Evolutionary conservation across 2,797 vertebrate species (phyloP), one percentile per base, ranked within the genome.

Genomic region (Arnoldichthys spilopterus): DNA sequence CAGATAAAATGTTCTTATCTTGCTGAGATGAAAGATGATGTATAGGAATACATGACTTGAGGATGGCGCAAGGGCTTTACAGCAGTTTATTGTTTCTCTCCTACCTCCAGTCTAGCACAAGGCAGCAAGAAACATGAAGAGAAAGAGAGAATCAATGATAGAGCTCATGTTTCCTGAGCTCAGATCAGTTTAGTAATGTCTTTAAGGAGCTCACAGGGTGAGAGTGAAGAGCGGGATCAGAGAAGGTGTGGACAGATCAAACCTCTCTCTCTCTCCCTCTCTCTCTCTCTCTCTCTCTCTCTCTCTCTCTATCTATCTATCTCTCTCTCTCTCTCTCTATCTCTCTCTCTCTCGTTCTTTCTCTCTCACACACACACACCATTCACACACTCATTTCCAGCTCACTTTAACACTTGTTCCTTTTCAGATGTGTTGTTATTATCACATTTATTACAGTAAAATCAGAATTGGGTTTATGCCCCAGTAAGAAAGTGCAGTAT

Each of bases 111-210:
- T 13, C 9, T 15, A 34, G 16, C 22, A 58, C 12, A 26, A 3
- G 2, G 3, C 6, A 16, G 26, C 30, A 15, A 59, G 56, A 59
- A 26, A 59, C n/a, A n/a, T n/a, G n/a, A 26, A 59, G 26, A 59
- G 3, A 26, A 83, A 76, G 82, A 80, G 86, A 85, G 82, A 89
- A 93, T 93, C 93, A 89, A 93, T 94, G 91, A 88, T 73, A 34
- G 67, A 83, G 90, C 89, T 94, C 92, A 82, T 73, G 89, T 93
- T 93, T 91, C 93, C 37, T 71, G 63, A 83, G 83, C 85, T 80
- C 83, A 89, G 82, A 82, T 83, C 37, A 69, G 76, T 79, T 77
- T 79, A 84, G 66, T 64, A 20, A 53, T 53, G 62, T 76, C 69
- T 76, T 83, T 67, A 73, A 74, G 77, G 74, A 75, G 80, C 56